Conservation (phyloP, 2,888 invertebrate genomes). For the Hydrotaea cyrtoneurina region DNA sequence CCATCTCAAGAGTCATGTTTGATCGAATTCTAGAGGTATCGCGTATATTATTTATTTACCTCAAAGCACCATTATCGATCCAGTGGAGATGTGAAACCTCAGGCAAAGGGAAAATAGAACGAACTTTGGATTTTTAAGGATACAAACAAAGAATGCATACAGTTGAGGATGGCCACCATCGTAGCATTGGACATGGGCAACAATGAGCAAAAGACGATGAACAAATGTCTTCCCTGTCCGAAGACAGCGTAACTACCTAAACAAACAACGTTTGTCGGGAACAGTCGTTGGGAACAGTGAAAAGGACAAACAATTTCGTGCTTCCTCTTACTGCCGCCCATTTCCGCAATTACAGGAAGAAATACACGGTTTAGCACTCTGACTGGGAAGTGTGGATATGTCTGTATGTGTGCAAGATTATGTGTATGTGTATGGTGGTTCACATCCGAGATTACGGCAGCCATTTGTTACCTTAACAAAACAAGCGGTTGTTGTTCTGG, state of each 20-base stretch:
- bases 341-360: constrained; percentile 44
- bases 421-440: background rate
- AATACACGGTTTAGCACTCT: background rate
- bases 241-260: constrained; percentile 38
- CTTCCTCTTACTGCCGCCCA: constrained; percentile 30
- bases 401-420: background rate
- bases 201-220: background rate
- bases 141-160: too few species aligned
- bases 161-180: background rate
- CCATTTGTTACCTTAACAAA: constrained; percentile 50
- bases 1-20: too few species aligned
- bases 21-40: too few species aligned
- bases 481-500: constrained; percentile 5
- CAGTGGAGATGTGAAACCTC: background rate
- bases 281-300: constrained; percentile 10
- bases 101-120: background rate
- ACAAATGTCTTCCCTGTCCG: background rate
- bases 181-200: background rate
- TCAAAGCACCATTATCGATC: background rate
- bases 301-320: background rate
- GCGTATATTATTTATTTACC: background rate
- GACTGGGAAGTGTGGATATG: background rate
- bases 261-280: background rate
- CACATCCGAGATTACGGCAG: constrained; percentile 18
- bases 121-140: too few species aligned